Percentiles rank a stretch among this genome's conserved stretches.
These are phyloP conservation scores for Trypoxylus dichotomus DNA, from an alignment of 1,140 invertebrate species.

Conservation along the genomic window DNA sequence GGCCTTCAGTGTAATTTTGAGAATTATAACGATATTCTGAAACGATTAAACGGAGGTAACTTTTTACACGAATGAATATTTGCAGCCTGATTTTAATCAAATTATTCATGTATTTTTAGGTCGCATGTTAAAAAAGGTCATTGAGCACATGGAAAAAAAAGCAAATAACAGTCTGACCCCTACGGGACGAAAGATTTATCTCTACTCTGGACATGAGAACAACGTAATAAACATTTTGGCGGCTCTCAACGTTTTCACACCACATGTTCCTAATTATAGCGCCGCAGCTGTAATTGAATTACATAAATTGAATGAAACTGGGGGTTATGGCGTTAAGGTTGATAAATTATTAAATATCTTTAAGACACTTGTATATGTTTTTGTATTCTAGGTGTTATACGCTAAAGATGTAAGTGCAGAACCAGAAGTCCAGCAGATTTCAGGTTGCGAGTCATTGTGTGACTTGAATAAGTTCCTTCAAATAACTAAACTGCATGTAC, in stretches of 20 bases:
- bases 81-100: too few relatives aligned
- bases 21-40: slow-evolving; percentile 44
- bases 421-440: slow-evolving; percentile 37
- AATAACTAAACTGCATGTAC: slow-evolving; percentile 39
- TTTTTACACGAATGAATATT: too few relatives aligned
- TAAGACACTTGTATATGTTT: neutral
- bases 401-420: slow-evolving; percentile 35
- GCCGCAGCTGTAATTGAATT: slow-evolving; percentile 52
- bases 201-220: slow-evolving; percentile 70
- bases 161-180: slow-evolving; percentile 26
- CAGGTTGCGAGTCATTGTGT: slow-evolving; percentile 41
- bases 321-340: slow-evolving; percentile 67
- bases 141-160: slow-evolving; percentile 40
- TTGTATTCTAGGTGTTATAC: slow-evolving; percentile 41
- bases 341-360: neutral
- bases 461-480: slow-evolving; percentile 41
- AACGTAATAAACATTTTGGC: slow-evolving; percentile 66
- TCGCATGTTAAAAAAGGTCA: slow-evolving; percentile 40
- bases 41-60: slow-evolving; percentile 48
- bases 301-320: slow-evolving; percentile 60
- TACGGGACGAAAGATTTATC: slow-evolving; percentile 55
- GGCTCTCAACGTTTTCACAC: slow-evolving; percentile 63
- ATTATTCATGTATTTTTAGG: slow-evolving; percentile 41
- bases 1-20: slow-evolving; percentile 44
- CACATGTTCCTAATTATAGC: slow-evolving; percentile 52